phyloP scores from a whole-genome alignment of 2,888 invertebrate genomes.

The Stratiomys singularior region DNA sequence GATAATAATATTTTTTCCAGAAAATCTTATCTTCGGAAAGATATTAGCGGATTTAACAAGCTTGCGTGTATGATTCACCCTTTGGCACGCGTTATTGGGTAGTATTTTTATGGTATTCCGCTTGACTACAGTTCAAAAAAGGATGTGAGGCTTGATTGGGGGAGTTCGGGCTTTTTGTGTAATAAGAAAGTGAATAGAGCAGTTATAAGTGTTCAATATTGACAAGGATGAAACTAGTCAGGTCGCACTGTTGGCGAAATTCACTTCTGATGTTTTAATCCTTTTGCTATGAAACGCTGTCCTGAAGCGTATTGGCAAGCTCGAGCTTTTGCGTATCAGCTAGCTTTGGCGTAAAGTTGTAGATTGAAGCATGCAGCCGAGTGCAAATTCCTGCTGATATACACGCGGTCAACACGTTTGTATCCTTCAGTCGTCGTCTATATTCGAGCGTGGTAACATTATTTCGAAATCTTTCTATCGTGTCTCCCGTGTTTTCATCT shows the following conservation, averaged over 20 bases:
- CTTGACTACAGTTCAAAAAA: too few relatives aligned
- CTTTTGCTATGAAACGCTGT: background rate
- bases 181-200: too few relatives aligned
- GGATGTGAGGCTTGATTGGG: too few relatives aligned
- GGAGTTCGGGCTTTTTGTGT: too few relatives aligned
- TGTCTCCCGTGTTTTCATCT: conserved; percentile 2
- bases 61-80: too few relatives aligned
- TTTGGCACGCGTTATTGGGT: too few relatives aligned
- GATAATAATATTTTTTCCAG: too few relatives aligned
- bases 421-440: conserved; percentile 12
- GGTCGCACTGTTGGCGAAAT: background rate
- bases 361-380: background rate
- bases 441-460: conserved; percentile 3
- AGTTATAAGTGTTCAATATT: too few relatives aligned
- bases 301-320: background rate
- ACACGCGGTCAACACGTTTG: conserved; percentile 4
- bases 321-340: background rate
- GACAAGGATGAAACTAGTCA: background rate
- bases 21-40: too few relatives aligned
- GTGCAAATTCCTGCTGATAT: conserved; percentile 20
- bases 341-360: conserved; percentile 23
- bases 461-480: conserved; percentile 10
- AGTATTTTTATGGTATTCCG: too few relatives aligned
- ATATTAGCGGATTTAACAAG: too few relatives aligned
- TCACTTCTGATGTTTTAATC: background rate